Conservation (phyloP, 2,888 invertebrate genomes). For the Margaritifera margaritifera region DNA sequence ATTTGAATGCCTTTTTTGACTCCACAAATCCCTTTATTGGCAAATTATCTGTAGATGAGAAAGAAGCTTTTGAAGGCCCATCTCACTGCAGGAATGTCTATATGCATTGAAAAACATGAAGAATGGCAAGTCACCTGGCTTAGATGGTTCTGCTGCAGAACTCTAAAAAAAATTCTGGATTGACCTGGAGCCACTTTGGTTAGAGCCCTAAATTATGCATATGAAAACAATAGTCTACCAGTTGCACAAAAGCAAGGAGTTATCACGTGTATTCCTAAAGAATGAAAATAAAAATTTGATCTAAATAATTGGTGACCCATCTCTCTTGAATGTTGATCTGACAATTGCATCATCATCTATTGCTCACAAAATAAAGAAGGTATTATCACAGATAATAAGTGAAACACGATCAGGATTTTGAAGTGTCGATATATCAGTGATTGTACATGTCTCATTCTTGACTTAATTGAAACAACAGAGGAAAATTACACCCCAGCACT, state of each 20-base stretch:
- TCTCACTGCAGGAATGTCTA: conserved; percentile 2
- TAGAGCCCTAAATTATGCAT: background rate
- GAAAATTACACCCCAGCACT: no score
- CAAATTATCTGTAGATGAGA: conserved; percentile 5
- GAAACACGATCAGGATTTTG: no score
- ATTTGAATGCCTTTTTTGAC: conserved; percentile 2
- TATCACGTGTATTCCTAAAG: conserved; percentile 3
- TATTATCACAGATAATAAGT: no score
- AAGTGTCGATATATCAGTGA: no score
- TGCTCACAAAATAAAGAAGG: background rate
- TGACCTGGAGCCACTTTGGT: no score
- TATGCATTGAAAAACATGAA: conserved; percentile 4
- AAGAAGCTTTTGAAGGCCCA: background rate
- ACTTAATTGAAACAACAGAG: no score
- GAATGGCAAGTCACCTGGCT: conserved; percentile 5
- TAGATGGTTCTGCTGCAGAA: conserved; percentile 5
- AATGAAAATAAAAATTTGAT: background rate
- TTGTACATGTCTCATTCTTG: no score
- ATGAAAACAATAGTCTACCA: background rate
- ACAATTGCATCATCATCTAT: conserved; percentile 6
- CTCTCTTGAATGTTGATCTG: background rate
- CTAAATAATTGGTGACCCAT: background rate
- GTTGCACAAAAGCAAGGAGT: background rate
- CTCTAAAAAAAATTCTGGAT: background rate
- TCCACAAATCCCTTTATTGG: conserved; percentile 3